Base-by-base conservation (phyloP, 1,140 invertebrate species). In the Drosophila nikananu region DNA sequence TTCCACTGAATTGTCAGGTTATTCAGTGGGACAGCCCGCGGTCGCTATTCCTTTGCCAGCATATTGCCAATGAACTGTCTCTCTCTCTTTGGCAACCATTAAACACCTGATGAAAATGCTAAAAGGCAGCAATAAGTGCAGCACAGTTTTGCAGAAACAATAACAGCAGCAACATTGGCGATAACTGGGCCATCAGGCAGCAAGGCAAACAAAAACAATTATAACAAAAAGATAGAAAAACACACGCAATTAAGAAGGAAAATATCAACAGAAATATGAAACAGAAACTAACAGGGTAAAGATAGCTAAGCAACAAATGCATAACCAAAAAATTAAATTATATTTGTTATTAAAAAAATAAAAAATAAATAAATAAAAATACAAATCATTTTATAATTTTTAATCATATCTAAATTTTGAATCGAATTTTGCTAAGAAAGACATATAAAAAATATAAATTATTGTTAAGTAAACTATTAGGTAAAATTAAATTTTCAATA, bases 71-170 rank as follows among this genome's bases (percentile, higher is more conserved):
- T 74, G 46, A 73, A 74, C 70, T 21, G 27, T 23, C 15, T 19
- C 67, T 37, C 52, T 23, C 54, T 17, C 17, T 9, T 8, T 68
- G n/a, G 27, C 68, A 51, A 35, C 71, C 35, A 74, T 74, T 74
- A 73, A 51, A 73, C 55, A 73, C 68, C 70, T 52, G 70, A 73
- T 73, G 70, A 73, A 73, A 73, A 61, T 42, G 67, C 35, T 52
- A 25, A 70, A 68, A 32, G 35, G 17, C 21, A 37, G 44, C 44
- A 51, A 51, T 71, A 23, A 23, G 44, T 25, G 13, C 2, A n/a
- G 21, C 27, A 35, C n/a, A 8, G 19, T 42, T 54, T 46, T 39
- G 25, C 27, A 27, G 52, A 13, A 41, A 44, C 62, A 51, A 35
- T 25, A 42, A 44, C 35, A 64, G 32, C 48, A 42, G 46, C 39